Evolutionary conservation across 2,797 vertebrate genomes (phyloP).

Genomic region (Sphenopsis melanotis): DNA sequence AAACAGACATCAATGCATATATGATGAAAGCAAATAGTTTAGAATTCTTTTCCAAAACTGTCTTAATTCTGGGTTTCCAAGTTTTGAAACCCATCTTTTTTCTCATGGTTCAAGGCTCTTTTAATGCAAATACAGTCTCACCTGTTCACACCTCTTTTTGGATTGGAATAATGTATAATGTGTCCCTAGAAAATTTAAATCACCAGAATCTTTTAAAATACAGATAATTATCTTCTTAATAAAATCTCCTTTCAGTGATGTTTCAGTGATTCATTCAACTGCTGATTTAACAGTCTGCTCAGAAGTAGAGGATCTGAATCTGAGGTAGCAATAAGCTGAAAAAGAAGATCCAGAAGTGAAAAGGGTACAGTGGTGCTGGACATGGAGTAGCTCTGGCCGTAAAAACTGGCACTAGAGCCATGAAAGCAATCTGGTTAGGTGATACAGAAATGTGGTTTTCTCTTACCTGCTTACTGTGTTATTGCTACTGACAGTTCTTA

Average conservation of each 20-base stretch:
- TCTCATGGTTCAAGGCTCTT: background rate
- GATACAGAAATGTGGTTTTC: background rate
- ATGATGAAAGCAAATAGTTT: background rate
- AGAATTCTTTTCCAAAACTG: background rate
- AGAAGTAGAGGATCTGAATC: background rate
- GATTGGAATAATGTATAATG: background rate
- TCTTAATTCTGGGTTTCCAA: background rate
- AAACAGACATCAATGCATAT: background rate
- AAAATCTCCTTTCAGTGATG: background rate
- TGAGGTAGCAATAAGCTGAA: background rate
- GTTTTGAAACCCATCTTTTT: background rate
- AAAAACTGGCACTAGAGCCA: background rate
- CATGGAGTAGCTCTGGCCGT: background rate
- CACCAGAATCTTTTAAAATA: background rate
- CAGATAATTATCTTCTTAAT: background rate
- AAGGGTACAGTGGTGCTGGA: fast-evolving
- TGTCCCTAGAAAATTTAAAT: background rate
- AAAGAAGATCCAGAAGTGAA: background rate
- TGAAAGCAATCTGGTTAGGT: background rate
- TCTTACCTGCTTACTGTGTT: background rate
- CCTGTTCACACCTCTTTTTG: background rate
- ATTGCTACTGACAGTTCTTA: background rate
- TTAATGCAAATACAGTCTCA: background rate
- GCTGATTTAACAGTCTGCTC: background rate
- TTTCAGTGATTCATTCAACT: background rate